Percentiles rank a stretch among this genome's conserved stretches.
Evolutionary conservation across 1,140 invertebrate genomes (phyloP).

Genomic region (Papilio machaon): DNA sequence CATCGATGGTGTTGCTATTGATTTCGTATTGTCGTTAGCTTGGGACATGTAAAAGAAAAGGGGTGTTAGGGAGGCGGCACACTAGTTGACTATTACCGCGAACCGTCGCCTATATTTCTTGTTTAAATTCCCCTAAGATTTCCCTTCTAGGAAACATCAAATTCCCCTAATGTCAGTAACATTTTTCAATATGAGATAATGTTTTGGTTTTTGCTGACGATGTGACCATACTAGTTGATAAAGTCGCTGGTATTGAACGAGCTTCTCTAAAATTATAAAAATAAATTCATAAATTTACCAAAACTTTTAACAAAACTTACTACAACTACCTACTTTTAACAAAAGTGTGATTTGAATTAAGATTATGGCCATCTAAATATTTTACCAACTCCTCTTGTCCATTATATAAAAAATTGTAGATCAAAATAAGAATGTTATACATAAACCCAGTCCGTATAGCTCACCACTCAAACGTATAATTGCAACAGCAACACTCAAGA

Average conservation of each 20-base stretch:
- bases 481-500: conserved; percentile 32
- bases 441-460: not conserved
- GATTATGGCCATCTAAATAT: no score
- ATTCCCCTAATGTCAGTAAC: not conserved
- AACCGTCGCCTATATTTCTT: conserved; percentile 27
- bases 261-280: no score
- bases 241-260: not conserved
- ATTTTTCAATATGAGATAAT: not conserved
- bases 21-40: conserved; percentile 81
- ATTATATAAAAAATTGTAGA: not conserved
- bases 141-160: conserved; percentile 17
- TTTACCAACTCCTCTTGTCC: not conserved
- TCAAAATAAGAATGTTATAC: not conserved
- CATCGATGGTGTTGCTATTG: conserved; percentile 81
- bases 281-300: no score
- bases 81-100: conserved; percentile 46
- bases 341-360: no score
- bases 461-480: not conserved
- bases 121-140: conserved; percentile 23
- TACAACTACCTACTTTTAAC: no score
- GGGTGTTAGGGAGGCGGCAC: conserved; percentile 63
- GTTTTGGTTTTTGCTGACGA: not conserved
- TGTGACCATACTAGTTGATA: not conserved
- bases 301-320: no score
- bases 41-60: conserved; percentile 79